A percentile compares a stretch with the other conserved stretches of the same genome.
These are phyloP conservation scores for Accipiter virgatus DNA, from an alignment of 2,113 vertebrate species.

Conservation along the genomic window DNA sequence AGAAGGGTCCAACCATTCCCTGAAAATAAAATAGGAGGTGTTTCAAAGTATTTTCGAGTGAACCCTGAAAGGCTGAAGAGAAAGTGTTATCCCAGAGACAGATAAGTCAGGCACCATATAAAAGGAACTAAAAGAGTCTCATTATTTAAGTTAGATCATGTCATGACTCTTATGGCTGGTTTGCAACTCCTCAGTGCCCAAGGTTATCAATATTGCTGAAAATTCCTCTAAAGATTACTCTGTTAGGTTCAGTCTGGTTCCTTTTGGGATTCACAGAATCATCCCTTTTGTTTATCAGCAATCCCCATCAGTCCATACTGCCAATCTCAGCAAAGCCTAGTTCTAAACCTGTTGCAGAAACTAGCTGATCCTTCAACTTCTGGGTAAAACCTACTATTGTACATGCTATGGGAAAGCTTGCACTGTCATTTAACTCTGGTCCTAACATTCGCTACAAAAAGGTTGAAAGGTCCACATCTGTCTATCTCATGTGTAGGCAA, in stretches of 20 bases:
- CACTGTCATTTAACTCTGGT: too few species aligned
- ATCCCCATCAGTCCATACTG: too few species aligned
- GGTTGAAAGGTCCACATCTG: not conserved
- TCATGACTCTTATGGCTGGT: not conserved
- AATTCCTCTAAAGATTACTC: not conserved
- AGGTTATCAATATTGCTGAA: not conserved
- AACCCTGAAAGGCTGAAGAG: not conserved
- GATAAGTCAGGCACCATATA: not conserved
- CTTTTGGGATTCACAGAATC: not conserved
- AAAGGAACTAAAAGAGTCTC: not conserved
- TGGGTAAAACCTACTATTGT: not conserved
- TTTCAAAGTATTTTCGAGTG: not conserved
- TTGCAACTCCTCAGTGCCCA: not conserved
- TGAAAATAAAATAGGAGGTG: not conserved
- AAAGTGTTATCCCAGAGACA: not conserved
- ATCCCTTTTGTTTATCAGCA: not conserved
- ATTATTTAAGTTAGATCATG: not conserved
- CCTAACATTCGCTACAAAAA: fast-evolving
- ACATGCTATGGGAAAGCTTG: not conserved
- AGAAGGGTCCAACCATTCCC: not conserved
- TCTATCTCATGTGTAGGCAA: fast-evolving
- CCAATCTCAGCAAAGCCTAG: not conserved
- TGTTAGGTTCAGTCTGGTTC: not conserved
- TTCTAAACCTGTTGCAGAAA: fast-evolving
- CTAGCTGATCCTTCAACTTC: not conserved